phyloP scores from a whole-genome alignment of 2,888 invertebrate species.

The Ormia ochracea region DNA sequence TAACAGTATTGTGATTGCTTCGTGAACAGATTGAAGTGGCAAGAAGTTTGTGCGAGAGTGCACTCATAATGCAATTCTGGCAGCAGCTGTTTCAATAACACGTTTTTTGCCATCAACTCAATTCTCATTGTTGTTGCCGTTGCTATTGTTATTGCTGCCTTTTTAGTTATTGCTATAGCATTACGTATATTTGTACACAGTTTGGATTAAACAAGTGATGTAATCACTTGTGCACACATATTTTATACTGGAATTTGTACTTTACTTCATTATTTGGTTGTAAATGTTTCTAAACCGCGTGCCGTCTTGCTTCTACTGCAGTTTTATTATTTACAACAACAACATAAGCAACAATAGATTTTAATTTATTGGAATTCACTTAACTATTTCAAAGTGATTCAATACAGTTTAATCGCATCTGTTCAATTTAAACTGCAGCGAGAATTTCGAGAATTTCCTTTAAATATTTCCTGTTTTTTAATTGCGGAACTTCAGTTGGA shows the following conservation, averaged over 20 bases:
- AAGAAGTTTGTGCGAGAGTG: background rate
- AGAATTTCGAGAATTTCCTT: slow-evolving; percentile 49
- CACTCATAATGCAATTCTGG: background rate
- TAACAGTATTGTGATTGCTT: no score
- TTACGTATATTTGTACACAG: slow-evolving; percentile 36
- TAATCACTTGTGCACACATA: slow-evolving; percentile 60
- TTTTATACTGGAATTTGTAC: slow-evolving; percentile 60
- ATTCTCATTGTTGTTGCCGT: slow-evolving; percentile 12
- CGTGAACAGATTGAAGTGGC: slow-evolving; percentile 31
- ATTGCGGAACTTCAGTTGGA: slow-evolving; percentile 32
- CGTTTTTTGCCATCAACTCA: slow-evolving; percentile 25
- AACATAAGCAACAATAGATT: slow-evolving; percentile 42
- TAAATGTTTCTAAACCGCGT: slow-evolving; percentile 27
- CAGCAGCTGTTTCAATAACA: slow-evolving; percentile 61
- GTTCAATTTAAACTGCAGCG: slow-evolving; percentile 42
- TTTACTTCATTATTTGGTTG: slow-evolving; percentile 56
- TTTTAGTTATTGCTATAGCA: background rate
- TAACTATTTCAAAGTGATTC: slow-evolving; percentile 53
- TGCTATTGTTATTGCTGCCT: slow-evolving; percentile 33
- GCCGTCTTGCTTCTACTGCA: slow-evolving; percentile 9
- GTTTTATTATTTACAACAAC: background rate
- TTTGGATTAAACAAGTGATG: slow-evolving; percentile 57
- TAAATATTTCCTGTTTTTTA: slow-evolving; percentile 39
- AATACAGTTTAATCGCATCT: slow-evolving; percentile 60
- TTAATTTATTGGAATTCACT: slow-evolving; percentile 61